Evolutionary conservation across 2,888 invertebrate genomes (phyloP).

Genomic region (Mantis religiosa): DNA sequence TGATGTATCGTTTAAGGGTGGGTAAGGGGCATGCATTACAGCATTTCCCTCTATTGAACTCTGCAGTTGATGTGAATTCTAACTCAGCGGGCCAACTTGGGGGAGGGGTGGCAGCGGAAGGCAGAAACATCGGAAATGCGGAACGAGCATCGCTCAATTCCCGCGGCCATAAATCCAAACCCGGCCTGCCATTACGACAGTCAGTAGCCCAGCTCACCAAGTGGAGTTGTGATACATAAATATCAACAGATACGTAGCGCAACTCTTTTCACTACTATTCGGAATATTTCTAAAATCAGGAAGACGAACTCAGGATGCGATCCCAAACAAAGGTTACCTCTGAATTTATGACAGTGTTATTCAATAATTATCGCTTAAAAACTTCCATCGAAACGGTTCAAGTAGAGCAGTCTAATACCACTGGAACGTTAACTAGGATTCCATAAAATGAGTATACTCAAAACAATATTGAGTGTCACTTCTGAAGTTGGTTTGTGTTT

Average conservation of each 20-base stretch:
- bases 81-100: background rate
- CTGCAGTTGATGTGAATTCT: background rate
- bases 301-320: background rate
- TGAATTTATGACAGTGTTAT: background rate
- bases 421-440: background rate
- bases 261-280: background rate
- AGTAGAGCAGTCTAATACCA: background rate
- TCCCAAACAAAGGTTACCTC: background rate
- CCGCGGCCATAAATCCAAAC: background rate
- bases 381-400: background rate
- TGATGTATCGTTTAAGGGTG: background rate
- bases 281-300: background rate
- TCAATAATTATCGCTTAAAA: background rate
- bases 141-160: background rate
- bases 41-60: background rate
- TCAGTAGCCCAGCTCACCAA: background rate
- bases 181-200: background rate
- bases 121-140: background rate
- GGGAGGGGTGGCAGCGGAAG: background rate
- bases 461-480: too few relatives aligned
- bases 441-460: too few relatives aligned
- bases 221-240: background rate
- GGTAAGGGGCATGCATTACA: background rate
- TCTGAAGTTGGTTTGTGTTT: too few relatives aligned
- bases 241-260: background rate